Conservation (phyloP, 37 sponge, comb jelly and placozoan genomes). For the Spongilla lacustris region DNA sequence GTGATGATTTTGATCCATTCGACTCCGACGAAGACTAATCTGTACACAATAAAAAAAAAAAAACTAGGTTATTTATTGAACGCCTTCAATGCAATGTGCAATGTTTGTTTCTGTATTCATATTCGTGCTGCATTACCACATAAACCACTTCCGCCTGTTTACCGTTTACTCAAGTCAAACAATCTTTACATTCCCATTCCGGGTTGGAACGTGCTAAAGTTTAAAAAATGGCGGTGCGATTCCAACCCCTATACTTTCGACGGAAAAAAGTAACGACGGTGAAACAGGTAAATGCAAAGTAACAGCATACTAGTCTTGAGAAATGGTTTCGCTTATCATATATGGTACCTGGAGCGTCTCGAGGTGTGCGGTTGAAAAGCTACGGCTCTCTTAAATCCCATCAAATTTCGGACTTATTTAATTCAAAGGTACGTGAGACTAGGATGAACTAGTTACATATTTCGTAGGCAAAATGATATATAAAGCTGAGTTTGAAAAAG, state of each 20-base stretch:
- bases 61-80: not conserved
- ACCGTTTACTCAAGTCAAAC: not conserved
- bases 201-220: not conserved
- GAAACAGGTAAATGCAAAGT: conserved; percentile 1
- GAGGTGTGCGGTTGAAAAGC: not conserved
- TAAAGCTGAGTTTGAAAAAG: conserved; percentile 1
- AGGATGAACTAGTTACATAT: not conserved
- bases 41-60: not conserved
- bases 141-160: not conserved
- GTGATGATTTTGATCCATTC: not conserved
- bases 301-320: conserved; percentile 1
- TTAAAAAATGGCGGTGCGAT: not conserved
- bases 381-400: conserved; percentile 1
- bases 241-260: not conserved
- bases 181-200: not conserved
- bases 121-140: not conserved
- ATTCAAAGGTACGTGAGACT: conserved; percentile 1
- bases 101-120: conserved; percentile 1
- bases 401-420: not conserved
- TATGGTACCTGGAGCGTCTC: not conserved
- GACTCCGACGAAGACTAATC: not conserved
- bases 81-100: conserved; percentile 1
- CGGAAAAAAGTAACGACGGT: not conserved
- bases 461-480: not conserved
- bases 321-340: not conserved